Base-by-base conservation (phyloP, 2,797 vertebrate species). In the Anguilla pacifica region DNA sequence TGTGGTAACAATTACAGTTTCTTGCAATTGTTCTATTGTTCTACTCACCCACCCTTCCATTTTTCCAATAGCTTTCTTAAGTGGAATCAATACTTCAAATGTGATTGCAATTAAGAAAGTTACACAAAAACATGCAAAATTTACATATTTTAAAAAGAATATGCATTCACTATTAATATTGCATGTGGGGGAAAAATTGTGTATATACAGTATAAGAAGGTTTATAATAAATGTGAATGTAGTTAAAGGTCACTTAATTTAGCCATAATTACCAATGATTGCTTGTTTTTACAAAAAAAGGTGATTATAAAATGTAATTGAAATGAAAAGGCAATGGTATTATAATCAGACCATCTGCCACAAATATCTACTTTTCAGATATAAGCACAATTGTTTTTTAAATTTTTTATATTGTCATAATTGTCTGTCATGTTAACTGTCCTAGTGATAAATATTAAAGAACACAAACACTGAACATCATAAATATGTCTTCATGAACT, bases 11-110 rank as follows among this genome's bases (percentile, higher is more conserved):
- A 46, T 79, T 79, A 79, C 74, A 79, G 74, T 79, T 79, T 79
- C 39, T 13, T 79, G 74, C 74, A 79, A 79, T 79, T 79, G 74
- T 79, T 79, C n/a, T 39, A 46, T 79, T 17, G 74, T 43, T 43
- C 31, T 43, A 79, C 74, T 79, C 74, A 79, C 74, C 74, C 22
- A 43, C 74, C 39, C 35, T 79, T 79, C 35, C 35, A 79, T 79
- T 79, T 79, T 43, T 46, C 74, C 74, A 79, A 79, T 39, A 39
- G 72, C 72, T 74, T 74, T 74, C 35, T 39, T 79, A 79, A 70
- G 35, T 39, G 39, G 74, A 79, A 39, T 79, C 39, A 79, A 46
- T 79, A 46, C 74, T 79, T 79, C 74, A 79, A 79, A 43, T 79
- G 39, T 79, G 17, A 79, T 79, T 39, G 43, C 10, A 79, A 43